phyloP scores from a whole-genome alignment of 2,797 vertebrate genomes.

The Tauraco hartlaubi region DNA sequence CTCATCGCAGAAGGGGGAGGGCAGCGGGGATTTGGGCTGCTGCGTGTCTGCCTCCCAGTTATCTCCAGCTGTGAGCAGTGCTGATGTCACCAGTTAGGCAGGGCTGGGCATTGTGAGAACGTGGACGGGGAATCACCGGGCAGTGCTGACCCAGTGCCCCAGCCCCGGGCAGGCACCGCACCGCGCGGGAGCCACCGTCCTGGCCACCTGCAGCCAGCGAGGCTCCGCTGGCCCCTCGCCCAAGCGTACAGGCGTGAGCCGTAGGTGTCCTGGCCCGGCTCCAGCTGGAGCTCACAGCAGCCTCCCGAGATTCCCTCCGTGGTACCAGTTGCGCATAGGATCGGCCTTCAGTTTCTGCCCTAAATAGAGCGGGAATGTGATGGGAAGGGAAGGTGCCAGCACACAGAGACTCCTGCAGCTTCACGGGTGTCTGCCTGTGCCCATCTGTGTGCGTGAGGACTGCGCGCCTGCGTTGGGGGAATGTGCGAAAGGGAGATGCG shows the following conservation, averaged over 20 bases:
- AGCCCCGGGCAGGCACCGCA: neutral
- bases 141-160: neutral
- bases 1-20: neutral
- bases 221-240: neutral
- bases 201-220: neutral
- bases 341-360: slow-evolving; percentile 15
- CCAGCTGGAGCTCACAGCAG: slow-evolving; percentile 26
- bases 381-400: slow-evolving; percentile 31
- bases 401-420: neutral
- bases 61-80: neutral
- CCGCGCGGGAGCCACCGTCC: fast-evolving
- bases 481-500: neutral
- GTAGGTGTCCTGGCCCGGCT: slow-evolving; percentile 42
- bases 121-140: neutral
- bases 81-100: neutral
- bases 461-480: neutral
- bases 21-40: neutral
- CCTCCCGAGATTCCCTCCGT: slow-evolving; percentile 10
- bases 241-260: neutral
- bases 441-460: neutral
- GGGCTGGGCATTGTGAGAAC: neutral
- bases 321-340: neutral
- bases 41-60: neutral
- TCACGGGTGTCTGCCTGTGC: neutral
- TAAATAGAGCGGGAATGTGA: neutral